Evolutionary conservation across 2,113 vertebrate species (phyloP), one percentile per base, ranked within the genome.

Genomic region (Polypterus bichir): DNA sequence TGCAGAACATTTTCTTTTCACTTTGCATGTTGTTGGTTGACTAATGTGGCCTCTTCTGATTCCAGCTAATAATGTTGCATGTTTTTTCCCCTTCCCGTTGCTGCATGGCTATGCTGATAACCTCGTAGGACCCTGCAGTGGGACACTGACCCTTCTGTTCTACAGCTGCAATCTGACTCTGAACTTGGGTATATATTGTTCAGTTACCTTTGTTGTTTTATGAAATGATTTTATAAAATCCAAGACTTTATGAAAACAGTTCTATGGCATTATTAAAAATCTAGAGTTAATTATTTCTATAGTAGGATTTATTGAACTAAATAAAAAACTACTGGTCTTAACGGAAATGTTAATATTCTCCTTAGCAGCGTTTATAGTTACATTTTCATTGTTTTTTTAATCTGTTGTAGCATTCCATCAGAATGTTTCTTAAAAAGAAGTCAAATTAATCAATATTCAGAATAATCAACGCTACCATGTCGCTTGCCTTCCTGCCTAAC

Each of bases 91-190:
- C 79, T 71, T 78, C 84, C 69, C 27, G 80, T 57, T 81, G 78
- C 84, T 81, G 83, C 81, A 73, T 86, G 75, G 81, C 83, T 64
- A 71, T 72, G 71, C 70, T 85, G 87, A 76, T 79, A 79, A 70
- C 74, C 67, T 72, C 72, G 70, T 86, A 98, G 96, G 92, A 95
- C 92, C 74, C 83, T 98, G 84, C 94, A 97, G 81, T 98, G 94
- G 96, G 94, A 98, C 86, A 93, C 94, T 83, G 96, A 98, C 89
- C 94, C 94, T 72, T 94, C 92, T 83, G 94, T 98, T 81, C 89
- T 98, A 70, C 96, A 97, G 87, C 91, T 98, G 81, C 93, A 97
- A 79, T 91, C 89, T 73, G 94, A 98, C 88, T 94, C 94, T 76
- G 94, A 97, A 82, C 89, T 94, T 76, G 92, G 96, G 96, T 98